These are phyloP conservation scores for Clavelina lepadiformis DNA, from an alignment of 23 tunicate species.

Conservation along the genomic window DNA sequence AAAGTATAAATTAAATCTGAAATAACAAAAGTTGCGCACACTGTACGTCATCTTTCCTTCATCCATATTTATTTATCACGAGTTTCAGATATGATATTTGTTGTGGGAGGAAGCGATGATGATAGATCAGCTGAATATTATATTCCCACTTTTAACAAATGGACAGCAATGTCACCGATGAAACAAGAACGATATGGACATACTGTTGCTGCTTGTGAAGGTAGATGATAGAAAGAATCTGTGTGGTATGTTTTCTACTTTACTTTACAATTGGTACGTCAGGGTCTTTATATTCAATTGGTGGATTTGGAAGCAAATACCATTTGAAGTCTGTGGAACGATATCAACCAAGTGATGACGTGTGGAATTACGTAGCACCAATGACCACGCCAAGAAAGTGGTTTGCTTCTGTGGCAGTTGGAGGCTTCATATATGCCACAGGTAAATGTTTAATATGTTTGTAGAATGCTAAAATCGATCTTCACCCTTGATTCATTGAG, in stretches of 20 bases:
- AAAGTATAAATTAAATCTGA: too few species aligned
- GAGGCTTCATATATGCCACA: conserved; percentile 24
- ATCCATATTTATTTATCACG: not conserved
- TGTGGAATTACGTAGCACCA: conserved; percentile 30
- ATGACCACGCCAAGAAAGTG: conserved; percentile 19
- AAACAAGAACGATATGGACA: conserved; percentile 5
- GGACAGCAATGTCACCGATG: conserved; percentile 14
- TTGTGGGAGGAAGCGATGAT: conserved; percentile 38
- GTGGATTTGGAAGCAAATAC: conserved; percentile 16
- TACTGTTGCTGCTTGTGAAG: conserved; percentile 19
- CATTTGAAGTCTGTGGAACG: conserved; percentile 20
- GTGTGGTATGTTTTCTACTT: not conserved
- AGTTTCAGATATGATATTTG: conserved; percentile 15
- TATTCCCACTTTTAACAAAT: not conserved
- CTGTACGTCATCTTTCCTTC: not conserved
- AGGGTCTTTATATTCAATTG: conserved; percentile 20
- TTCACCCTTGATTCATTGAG: too few species aligned
- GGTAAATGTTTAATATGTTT: too few species aligned
- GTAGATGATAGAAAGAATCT: not conserved
- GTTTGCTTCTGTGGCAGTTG: conserved; percentile 26
- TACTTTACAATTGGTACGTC: not conserved
- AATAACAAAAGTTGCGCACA: not conserved
- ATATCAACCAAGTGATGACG: conserved; percentile 3
- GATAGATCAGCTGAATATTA: conserved; percentile 25
- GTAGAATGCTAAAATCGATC: too few species aligned